Evolutionary conservation across 23 tunicate species (phyloP).

Genomic region (Halocynthia roretzi): DNA sequence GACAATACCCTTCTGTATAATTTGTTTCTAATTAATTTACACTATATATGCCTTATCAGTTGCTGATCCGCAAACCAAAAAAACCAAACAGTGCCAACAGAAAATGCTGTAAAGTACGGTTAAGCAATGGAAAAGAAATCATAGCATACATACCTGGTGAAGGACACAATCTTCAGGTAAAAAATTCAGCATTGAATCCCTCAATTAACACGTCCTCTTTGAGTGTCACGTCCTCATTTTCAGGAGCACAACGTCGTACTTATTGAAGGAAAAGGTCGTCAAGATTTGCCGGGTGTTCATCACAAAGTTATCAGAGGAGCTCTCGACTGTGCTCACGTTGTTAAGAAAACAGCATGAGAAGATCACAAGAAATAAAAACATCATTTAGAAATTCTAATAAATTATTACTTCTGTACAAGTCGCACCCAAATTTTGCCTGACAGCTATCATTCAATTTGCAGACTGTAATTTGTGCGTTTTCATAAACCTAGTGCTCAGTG

Average conservation of each 20-base stretch:
- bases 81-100: conserved; percentile 92
- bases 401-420: too few species aligned
- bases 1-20: too few species aligned
- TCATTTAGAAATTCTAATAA: too few species aligned
- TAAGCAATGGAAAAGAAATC: conserved; percentile 52
- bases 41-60: too few species aligned
- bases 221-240: too few species aligned
- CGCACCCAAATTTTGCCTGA: too few species aligned
- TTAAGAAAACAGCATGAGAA: conserved; percentile 14
- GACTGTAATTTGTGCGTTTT: too few species aligned
- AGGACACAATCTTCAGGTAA: conserved; percentile 47
- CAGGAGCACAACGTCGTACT: conserved; percentile 74
- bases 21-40: too few species aligned
- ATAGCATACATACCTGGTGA: conserved; percentile 76
- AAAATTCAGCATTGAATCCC: too few species aligned
- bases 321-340: conserved; percentile 63
- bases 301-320: conserved; percentile 58
- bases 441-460: too few species aligned
- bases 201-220: too few species aligned
- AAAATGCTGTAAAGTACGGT: conserved; percentile 61
- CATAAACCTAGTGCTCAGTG: too few species aligned
- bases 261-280: conserved; percentile 32
- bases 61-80: conserved; percentile 49
- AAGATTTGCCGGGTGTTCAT: conserved; percentile 49
- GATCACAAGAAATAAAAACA: not conserved